These are phyloP conservation scores for Agrotis ipsilon DNA, from an alignment of 2,888 invertebrate genomes.

Conservation along the genomic window DNA sequence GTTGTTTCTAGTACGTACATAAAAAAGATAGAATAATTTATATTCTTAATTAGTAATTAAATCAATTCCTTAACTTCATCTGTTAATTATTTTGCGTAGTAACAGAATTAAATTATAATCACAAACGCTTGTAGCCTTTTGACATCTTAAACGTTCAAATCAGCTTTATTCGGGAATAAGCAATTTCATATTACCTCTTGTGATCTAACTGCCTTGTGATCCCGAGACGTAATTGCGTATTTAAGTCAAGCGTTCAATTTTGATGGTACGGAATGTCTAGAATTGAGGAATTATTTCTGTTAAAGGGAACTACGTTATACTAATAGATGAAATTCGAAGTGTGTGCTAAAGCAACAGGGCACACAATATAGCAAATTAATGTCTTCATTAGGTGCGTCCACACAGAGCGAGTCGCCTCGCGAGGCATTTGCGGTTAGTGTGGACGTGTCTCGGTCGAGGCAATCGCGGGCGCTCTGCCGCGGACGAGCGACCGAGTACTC, in stretches of 20 bases:
- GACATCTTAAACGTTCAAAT: constrained; percentile 38
- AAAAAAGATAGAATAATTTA: too few species aligned
- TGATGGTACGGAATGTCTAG: constrained; percentile 43
- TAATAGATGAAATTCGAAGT: constrained; percentile 22
- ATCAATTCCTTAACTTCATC: background rate
- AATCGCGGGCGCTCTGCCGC: too few species aligned
- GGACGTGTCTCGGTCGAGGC: too few species aligned
- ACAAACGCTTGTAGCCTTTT: constrained; percentile 3
- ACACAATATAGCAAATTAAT: constrained; percentile 62
- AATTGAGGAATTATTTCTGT: constrained; percentile 31
- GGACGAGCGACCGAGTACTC: too few species aligned
- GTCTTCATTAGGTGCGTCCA: too few species aligned
- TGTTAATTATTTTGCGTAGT: background rate
- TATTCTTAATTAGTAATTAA: background rate
- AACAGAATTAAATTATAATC: constrained; percentile 2
- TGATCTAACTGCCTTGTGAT: constrained; percentile 52
- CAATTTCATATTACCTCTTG: constrained; percentile 57
- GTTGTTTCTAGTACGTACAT: too few species aligned
- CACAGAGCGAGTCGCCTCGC: too few species aligned
- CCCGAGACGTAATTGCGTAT: constrained; percentile 56
- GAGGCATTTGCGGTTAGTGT: too few species aligned
- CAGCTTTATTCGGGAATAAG: constrained; percentile 47
- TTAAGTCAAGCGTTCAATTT: constrained; percentile 57
- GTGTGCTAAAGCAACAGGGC: constrained; percentile 33
- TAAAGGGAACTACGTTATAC: constrained; percentile 14